phyloP scores from a whole-genome alignment of 2,888 invertebrate genomes.

The Lysandra coridon region DNA sequence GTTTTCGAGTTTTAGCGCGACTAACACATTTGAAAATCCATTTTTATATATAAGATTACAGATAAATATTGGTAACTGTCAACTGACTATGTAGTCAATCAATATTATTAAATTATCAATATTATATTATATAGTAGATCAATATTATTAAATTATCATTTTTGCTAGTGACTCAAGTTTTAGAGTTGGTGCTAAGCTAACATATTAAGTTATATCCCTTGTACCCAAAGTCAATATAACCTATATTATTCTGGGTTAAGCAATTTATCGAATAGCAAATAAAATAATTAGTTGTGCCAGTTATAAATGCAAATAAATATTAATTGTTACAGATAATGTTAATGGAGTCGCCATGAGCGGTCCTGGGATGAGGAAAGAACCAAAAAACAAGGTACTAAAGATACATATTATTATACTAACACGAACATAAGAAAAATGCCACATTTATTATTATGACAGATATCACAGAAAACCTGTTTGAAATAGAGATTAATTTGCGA shows the following conservation, averaged over 20 bases:
- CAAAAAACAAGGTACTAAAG: background rate
- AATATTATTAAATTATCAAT: no score
- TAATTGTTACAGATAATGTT: conserved; percentile 2
- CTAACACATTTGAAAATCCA: no score
- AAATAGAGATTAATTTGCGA: no score
- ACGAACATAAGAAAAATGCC: background rate
- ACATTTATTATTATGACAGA: background rate
- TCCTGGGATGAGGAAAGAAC: background rate
- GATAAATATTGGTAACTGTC: no score
- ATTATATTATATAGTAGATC: no score
- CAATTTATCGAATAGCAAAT: background rate
- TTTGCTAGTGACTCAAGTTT: background rate
- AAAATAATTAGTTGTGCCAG: background rate
- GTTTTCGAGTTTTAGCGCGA: no score
- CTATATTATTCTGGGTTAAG: background rate
- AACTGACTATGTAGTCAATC: no score
- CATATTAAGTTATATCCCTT: background rate
- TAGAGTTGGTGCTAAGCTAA: background rate
- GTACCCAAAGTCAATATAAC: background rate
- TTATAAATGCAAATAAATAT: conserved; percentile 9
- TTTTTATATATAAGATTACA: no score
- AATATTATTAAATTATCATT: background rate
- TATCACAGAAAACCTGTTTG: no score
- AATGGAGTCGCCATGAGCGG: background rate
- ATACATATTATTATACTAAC: background rate